Conservation (phyloP, 2,113 vertebrate genomes). For the Mormoops blainvillei region DNA sequence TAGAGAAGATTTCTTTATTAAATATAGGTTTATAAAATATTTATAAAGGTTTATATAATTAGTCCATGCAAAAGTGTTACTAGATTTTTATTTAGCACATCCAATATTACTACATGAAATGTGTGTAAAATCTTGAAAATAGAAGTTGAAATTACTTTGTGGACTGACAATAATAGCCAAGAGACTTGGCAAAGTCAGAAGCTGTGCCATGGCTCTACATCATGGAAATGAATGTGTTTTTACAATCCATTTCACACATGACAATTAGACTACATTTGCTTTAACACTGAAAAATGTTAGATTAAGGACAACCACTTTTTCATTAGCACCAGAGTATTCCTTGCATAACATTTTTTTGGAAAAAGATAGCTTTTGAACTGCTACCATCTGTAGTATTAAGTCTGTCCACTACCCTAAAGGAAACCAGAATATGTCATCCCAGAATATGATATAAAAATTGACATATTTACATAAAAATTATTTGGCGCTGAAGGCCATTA, state of each 20-base stretch:
- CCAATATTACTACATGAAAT: not conserved
- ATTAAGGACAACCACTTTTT: not conserved
- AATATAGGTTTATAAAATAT: not conserved
- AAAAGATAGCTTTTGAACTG: not conserved
- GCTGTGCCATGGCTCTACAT: not conserved
- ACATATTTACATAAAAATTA: not conserved
- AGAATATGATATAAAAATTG: not conserved
- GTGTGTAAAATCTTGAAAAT: not conserved
- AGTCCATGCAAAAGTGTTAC: not conserved
- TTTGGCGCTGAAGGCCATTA: not conserved
- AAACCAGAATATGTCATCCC: not conserved
- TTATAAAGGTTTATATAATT: not conserved
- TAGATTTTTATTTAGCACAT: not conserved
- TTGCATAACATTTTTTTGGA: not conserved
- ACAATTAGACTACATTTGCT: not conserved
- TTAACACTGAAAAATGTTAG: not conserved
- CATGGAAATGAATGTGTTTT: not conserved
- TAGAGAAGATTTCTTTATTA: not conserved
- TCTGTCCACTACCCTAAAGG: not conserved
- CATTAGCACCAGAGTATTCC: not conserved
- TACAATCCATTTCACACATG: not conserved
- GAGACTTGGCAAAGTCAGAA: not conserved
- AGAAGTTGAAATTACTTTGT: not conserved
- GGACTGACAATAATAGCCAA: not conserved
- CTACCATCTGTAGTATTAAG: not conserved